These are phyloP conservation scores for Mustelus asterias DNA, from an alignment of 2,113 vertebrate species.

Conservation along the genomic window DNA sequence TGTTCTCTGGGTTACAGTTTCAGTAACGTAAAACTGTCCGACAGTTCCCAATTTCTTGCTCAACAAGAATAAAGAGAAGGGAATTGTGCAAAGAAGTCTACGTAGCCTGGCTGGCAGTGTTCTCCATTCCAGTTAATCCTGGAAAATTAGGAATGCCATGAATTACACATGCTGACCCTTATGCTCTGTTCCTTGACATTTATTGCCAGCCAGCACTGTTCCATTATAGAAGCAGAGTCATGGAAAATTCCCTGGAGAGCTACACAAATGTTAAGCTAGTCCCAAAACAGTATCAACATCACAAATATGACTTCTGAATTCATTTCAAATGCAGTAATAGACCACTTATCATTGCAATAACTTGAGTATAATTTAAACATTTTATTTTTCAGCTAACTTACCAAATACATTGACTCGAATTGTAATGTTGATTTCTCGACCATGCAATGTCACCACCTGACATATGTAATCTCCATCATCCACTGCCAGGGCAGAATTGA, in stretches of 20 bases:
- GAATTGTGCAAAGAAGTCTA: not conserved
- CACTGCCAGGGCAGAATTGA: not conserved
- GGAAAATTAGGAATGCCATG: not conserved
- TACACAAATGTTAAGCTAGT: not conserved
- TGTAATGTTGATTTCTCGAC: not conserved
- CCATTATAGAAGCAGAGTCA: not conserved
- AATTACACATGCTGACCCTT: not conserved
- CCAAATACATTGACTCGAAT: conserved; percentile 20
- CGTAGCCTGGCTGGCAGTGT: not conserved
- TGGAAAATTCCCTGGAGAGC: not conserved
- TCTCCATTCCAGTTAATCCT: not conserved
- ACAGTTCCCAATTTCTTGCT: not conserved
- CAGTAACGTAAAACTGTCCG: not conserved
- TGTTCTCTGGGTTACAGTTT: not conserved
- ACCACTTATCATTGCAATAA: not conserved
- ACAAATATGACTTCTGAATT: not conserved
- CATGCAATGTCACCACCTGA: not conserved
- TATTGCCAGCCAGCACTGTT: not conserved
- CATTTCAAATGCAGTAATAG: not conserved
- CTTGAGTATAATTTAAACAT: not conserved
- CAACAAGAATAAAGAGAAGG: not conserved
- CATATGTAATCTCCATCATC: conserved; percentile 1
- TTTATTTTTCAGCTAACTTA: not conserved
- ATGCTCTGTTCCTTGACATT: not conserved
- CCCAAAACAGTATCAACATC: not conserved